phyloP scores from a whole-genome alignment of 2,888 invertebrate genomes.

The Ctenicera cuprea region DNA sequence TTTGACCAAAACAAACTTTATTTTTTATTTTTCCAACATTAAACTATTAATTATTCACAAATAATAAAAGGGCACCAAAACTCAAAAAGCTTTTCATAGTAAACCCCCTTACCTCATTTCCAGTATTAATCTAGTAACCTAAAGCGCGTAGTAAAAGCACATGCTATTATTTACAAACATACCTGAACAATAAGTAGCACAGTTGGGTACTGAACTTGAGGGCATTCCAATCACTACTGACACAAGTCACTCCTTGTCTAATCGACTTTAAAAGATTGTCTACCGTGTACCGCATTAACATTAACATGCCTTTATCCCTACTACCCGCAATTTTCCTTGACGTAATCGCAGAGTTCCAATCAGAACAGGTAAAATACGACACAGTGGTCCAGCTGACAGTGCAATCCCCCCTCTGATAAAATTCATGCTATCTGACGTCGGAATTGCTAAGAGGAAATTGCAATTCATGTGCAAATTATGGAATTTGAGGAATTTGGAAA shows the following conservation, averaged over 20 bases:
- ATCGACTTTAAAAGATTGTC: constrained; percentile 44
- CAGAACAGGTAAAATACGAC: not conserved
- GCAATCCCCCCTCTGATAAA: not conserved
- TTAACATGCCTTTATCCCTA: constrained; percentile 34
- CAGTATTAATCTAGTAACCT: not conserved
- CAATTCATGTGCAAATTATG: not conserved
- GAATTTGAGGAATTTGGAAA: no score
- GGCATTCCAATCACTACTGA: constrained; percentile 44
- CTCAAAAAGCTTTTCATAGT: not conserved
- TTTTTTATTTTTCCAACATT: no score
- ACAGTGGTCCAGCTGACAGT: not conserved
- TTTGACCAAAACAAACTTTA: no score
- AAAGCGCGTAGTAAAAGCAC: not conserved
- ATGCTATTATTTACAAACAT: constrained; percentile 45
- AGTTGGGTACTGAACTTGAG: constrained; percentile 36
- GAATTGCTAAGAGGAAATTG: not conserved
- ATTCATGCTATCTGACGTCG: no score
- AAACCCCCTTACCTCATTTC: not conserved
- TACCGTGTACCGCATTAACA: constrained; percentile 35
- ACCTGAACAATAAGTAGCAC: constrained; percentile 38
- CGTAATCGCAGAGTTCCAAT: constrained; percentile 32
- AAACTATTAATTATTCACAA: no score
- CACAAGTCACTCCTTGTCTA: constrained; percentile 43
- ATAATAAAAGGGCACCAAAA: no score
- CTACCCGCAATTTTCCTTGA: constrained; percentile 25